Evolutionary conservation across 1,140 invertebrate species (phyloP).

Genomic region (Antheraea mylitta): DNA sequence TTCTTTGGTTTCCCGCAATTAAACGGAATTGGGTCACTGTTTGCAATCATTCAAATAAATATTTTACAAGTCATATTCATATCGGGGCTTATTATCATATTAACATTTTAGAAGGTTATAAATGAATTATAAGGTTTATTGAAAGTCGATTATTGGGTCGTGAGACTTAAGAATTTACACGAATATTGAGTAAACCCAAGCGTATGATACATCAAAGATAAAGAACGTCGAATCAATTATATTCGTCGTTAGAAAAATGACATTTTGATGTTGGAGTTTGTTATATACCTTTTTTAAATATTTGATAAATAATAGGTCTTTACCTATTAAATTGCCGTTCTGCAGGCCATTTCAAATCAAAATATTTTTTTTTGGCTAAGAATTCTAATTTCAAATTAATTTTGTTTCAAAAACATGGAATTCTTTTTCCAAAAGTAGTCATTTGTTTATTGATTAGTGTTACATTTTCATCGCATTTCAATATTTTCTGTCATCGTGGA

Average conservation of each 20-base stretch:
- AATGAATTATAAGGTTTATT: constrained; percentile 23
- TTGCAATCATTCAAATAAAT: constrained; percentile 11
- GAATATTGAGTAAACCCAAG: constrained; percentile 17
- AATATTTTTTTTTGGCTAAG: no score
- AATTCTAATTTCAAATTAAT: no score
- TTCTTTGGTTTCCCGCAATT: neutral
- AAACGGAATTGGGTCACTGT: neutral
- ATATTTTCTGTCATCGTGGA: no score
- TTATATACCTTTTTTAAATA: neutral
- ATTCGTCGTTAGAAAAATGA: constrained; percentile 7
- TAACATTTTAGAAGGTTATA: constrained; percentile 6
- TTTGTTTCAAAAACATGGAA: no score
- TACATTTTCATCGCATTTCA: no score
- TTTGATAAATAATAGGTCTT: no score
- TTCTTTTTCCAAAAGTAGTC: no score
- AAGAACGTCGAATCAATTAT: constrained; percentile 20
- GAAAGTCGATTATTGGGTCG: constrained; percentile 11
- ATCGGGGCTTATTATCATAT: constrained; percentile 4
- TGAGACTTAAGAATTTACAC: constrained; percentile 11
- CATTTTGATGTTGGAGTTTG: constrained; percentile 22
- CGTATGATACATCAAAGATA: constrained; percentile 21
- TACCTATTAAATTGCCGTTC: no score
- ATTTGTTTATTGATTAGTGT: no score
- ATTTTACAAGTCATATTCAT: constrained; percentile 6
- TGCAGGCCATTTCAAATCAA: no score